Evolutionary conservation across 2,797 vertebrate genomes (phyloP).

Genomic region (Smutsia temminckii): DNA sequence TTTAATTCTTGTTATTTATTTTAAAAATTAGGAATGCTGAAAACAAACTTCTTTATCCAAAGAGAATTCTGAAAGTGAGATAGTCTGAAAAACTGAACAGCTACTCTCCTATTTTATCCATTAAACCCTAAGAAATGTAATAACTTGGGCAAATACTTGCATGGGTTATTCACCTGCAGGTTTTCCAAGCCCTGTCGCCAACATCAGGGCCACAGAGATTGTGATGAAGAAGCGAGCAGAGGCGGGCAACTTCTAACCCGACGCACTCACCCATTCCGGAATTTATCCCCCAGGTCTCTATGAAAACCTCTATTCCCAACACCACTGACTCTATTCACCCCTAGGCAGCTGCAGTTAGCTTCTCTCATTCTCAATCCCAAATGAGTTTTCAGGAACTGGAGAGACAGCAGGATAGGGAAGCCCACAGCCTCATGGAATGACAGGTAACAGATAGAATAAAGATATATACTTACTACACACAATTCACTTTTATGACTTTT

Average conservation of each 20-base stretch:
- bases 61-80: constrained; percentile 24
- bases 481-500: constrained; percentile 16
- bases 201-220: not conserved
- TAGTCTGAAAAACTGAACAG: constrained; percentile 15
- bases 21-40: constrained; percentile 10
- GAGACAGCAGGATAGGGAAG: not conserved
- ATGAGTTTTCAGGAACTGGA: not conserved
- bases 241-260: not conserved
- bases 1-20: constrained; percentile 32
- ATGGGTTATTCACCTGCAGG: not conserved
- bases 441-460: not conserved
- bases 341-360: not conserved
- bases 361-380: not conserved
- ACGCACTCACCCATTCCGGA: not conserved
- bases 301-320: not conserved
- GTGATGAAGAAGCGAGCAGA: not conserved
- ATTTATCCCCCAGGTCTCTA: not conserved
- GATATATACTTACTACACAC: not conserved
- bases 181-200: not conserved
- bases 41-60: constrained; percentile 39
- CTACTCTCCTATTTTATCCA: not conserved
- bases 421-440: not conserved
- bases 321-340: not conserved
- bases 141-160: not conserved
- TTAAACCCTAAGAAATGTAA: not conserved